Conservation (phyloP, 2,797 vertebrate genomes). For the Nannoperca obscura region DNA sequence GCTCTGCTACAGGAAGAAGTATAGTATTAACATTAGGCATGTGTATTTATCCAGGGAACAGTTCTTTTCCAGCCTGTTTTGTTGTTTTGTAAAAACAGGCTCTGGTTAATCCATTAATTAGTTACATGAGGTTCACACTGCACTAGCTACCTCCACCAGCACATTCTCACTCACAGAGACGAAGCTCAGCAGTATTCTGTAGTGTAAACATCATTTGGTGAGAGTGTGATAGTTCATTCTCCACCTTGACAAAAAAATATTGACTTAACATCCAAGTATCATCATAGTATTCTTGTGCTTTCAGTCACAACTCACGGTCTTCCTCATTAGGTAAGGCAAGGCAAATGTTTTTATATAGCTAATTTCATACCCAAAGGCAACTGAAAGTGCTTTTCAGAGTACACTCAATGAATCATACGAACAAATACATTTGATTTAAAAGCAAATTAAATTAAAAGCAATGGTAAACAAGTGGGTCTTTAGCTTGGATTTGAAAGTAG, state of each 20-base stretch:
- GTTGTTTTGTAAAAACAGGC: constrained; percentile 10
- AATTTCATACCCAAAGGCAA: too few relatives aligned
- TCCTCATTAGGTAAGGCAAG: too few relatives aligned
- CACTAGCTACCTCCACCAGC: background rate
- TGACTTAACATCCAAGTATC: background rate
- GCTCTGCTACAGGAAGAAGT: constrained; percentile 2
- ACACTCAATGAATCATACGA: too few relatives aligned
- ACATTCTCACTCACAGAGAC: background rate
- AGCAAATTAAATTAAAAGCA: too few relatives aligned
- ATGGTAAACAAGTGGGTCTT: too few relatives aligned
- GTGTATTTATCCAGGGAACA: background rate
- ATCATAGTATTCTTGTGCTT: background rate
- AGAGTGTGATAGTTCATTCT: background rate
- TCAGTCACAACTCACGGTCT: background rate
- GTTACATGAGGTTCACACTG: background rate
- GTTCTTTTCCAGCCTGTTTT: background rate
- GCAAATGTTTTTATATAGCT: too few relatives aligned
- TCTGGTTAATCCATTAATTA: constrained; percentile 14
- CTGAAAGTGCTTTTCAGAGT: too few relatives aligned
- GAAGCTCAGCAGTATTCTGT: background rate
- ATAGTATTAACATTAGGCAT: background rate
- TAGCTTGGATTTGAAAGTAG: too few relatives aligned
- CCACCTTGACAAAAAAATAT: background rate
- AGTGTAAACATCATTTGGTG: constrained; percentile 2
- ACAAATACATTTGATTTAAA: too few relatives aligned